phyloP scores from a whole-genome alignment of 2,797 vertebrate genomes.

The Pseudotriccus pelzelni region DNA sequence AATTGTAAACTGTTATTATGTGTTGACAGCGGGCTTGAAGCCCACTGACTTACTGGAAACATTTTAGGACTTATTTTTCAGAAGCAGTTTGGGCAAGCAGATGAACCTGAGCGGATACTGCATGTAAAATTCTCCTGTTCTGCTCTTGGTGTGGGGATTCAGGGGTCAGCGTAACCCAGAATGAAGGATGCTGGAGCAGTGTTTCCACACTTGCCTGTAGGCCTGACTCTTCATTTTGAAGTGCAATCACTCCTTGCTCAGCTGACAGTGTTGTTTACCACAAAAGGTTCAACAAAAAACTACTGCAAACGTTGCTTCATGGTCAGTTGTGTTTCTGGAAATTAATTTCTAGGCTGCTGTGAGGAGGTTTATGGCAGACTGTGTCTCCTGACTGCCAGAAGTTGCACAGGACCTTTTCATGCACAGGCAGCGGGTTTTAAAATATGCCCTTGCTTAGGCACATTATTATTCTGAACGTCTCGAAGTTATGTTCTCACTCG shows the following conservation, averaged over 20 bases:
- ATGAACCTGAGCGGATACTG: neutral
- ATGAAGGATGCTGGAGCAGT: neutral
- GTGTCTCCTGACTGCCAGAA: conserved; percentile 33
- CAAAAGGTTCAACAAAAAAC: conserved; percentile 49
- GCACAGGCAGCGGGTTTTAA: conserved; percentile 25
- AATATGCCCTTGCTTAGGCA: conserved; percentile 36
- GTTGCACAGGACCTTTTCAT: conserved; percentile 23
- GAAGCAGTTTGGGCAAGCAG: neutral
- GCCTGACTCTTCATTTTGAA: conserved; percentile 47
- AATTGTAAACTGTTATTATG: neutral
- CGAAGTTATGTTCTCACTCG: conserved; percentile 48
- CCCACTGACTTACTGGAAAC: neutral
- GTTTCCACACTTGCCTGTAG: conserved; percentile 18
- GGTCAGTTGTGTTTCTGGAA: conserved; percentile 56
- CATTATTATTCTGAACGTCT: conserved; percentile 63
- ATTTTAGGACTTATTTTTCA: neutral
- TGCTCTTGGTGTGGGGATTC: neutral
- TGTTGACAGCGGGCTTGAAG: neutral
- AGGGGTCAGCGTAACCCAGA: neutral
- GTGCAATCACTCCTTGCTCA: conserved; percentile 23
- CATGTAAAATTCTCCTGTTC: neutral
- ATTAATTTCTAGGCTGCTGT: conserved; percentile 63
- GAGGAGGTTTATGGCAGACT: conserved; percentile 11
- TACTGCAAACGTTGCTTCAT: conserved; percentile 45
- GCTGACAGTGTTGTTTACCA: conserved; percentile 53